These are phyloP conservation scores for Caranx ignobilis DNA, from an alignment of 2,113 vertebrate species.

Conservation along the genomic window DNA sequence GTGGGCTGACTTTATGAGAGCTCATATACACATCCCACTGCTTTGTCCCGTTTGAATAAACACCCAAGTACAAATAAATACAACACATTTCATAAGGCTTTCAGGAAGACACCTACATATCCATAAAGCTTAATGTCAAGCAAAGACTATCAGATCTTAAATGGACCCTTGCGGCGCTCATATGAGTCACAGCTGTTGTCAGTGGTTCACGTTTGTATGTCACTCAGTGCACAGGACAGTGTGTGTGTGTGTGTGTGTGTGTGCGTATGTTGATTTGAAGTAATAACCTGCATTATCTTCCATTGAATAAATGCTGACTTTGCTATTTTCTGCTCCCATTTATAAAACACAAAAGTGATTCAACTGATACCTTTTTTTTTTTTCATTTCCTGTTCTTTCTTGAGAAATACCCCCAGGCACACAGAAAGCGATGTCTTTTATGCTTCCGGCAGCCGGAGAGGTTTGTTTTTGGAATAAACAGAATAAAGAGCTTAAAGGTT, in stretches of 20 bases:
- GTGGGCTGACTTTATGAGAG: conserved; percentile 78
- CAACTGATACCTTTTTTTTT: conserved; percentile 12
- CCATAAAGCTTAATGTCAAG: conserved; percentile 60
- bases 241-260: not conserved
- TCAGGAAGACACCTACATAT: conserved; percentile 46
- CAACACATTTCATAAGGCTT: conserved; percentile 44
- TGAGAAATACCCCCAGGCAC: conserved; percentile 36
- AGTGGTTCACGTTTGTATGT: conserved; percentile 14
- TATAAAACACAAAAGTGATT: conserved; percentile 44
- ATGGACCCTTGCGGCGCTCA: conserved; percentile 33
- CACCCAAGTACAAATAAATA: conserved; percentile 60
- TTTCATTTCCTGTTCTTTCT: conserved; percentile 58
- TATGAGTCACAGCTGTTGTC: conserved; percentile 9
- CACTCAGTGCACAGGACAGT: conserved; percentile 1
- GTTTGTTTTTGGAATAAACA: conserved; percentile 58
- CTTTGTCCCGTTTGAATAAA: conserved; percentile 73
- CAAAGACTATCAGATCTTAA: conserved; percentile 35
- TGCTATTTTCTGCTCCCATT: conserved; percentile 35
- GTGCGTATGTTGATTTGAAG: conserved; percentile 22
- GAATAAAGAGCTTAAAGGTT: conserved; percentile 41
- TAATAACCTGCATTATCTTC: conserved; percentile 43
- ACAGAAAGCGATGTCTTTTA: conserved; percentile 32
- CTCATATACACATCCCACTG: conserved; percentile 66
- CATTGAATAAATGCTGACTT: conserved; percentile 46
- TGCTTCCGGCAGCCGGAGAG: conserved; percentile 23